A percentile compares a stretch with the other conserved stretches of the same genome.
Conservation (phyloP, 2,888 invertebrate species). For the Eueremaeus valkanovi region DNA sequence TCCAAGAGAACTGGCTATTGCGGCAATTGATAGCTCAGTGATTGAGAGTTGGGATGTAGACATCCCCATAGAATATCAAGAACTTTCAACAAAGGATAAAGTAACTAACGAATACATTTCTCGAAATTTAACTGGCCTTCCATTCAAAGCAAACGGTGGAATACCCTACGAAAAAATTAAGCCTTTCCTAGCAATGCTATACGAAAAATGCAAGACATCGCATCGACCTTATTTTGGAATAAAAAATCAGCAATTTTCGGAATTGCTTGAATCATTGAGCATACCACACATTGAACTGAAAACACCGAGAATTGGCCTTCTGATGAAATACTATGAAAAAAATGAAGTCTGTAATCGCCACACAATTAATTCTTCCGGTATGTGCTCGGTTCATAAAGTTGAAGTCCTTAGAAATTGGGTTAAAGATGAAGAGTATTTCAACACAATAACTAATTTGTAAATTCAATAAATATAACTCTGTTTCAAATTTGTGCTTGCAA, state of each 20-base stretch:
- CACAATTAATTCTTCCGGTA: no score
- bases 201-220: background rate
- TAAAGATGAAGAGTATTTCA: no score
- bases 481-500: no score
- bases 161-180: background rate
- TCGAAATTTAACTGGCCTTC: background rate
- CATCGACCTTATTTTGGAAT: background rate
- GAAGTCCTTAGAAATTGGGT: no score
- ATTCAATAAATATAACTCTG: no score
- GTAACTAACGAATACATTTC: background rate
- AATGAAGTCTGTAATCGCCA: no score
- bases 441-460: no score
- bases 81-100: background rate
- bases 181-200: background rate
- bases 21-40: background rate
- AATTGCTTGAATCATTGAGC: no score
- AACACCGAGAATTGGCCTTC: no score
- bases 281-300: no score
- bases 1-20: background rate
- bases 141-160: background rate
- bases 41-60: background rate
- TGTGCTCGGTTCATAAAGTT: no score
- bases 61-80: background rate
- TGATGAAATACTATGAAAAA: no score
- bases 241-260: background rate